These are phyloP conservation scores for Lycocerus yunnanus DNA, from an alignment of 2,888 invertebrate genomes.

Conservation along the genomic window DNA sequence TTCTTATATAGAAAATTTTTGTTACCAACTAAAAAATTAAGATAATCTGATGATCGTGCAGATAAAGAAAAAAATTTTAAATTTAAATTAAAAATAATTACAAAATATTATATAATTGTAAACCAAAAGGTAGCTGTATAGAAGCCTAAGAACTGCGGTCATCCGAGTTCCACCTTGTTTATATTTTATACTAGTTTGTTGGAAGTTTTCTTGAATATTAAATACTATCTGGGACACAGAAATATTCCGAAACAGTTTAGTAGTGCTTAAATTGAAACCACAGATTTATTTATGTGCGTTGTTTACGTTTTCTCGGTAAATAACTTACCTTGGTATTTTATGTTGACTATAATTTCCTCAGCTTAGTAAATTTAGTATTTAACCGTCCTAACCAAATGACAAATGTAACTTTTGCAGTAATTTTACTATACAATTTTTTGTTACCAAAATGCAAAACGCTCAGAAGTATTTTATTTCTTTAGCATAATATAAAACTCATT, in stretches of 20 bases:
- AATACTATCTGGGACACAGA: not conserved
- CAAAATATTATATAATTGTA: too few species aligned
- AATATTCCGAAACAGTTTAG: conserved; percentile 7
- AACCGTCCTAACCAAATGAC: conserved; percentile 16
- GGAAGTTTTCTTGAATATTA: not conserved
- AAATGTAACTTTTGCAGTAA: conserved; percentile 19
- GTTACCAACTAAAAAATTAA: too few species aligned
- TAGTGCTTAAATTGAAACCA: conserved; percentile 20
- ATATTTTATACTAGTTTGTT: too few species aligned
- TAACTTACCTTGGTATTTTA: conserved; percentile 14
- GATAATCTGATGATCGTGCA: too few species aligned
- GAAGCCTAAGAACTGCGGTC: too few species aligned
- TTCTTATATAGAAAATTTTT: too few species aligned
- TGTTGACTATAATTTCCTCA: conserved; percentile 14
- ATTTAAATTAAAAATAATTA: too few species aligned
- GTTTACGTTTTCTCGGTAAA: conserved; percentile 10
- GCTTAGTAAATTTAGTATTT: conserved; percentile 10
- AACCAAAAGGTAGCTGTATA: too few species aligned
- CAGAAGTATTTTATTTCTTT: conserved; percentile 11
- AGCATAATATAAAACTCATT: conserved; percentile 16
- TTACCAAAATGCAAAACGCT: not conserved
- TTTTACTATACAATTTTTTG: conserved; percentile 14
- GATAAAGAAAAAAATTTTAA: too few species aligned
- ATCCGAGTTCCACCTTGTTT: too few species aligned
- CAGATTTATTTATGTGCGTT: conserved; percentile 20